phyloP scores from a whole-genome alignment of 1,140 invertebrate species.

The Drosophila takahashii region DNA sequence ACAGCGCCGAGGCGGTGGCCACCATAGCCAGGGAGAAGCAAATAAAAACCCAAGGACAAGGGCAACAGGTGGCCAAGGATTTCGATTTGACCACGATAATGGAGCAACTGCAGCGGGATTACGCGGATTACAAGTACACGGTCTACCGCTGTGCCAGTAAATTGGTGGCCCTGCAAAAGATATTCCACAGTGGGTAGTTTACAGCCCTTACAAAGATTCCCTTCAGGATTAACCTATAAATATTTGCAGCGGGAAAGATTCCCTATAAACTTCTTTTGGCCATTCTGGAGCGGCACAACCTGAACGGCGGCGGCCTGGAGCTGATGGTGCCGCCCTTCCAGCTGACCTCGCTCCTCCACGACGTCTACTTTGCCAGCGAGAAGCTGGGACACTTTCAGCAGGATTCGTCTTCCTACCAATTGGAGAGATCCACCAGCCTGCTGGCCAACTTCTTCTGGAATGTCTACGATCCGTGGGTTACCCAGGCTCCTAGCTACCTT shows the following conservation, averaged over 20 bases:
- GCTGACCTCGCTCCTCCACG: conserved; percentile 76
- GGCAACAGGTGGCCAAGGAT: conserved; percentile 58
- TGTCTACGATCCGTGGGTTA: conserved; percentile 77
- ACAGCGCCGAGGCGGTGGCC: conserved; percentile 43
- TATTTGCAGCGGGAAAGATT: conserved; percentile 65
- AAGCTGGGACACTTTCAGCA: conserved; percentile 77
- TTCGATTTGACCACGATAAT: conserved; percentile 71
- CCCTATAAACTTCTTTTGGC: conserved; percentile 75
- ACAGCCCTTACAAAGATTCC: no score
- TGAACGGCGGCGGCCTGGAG: conserved; percentile 61
- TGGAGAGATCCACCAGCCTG: conserved; percentile 60
- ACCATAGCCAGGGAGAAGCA: conserved; percentile 48
- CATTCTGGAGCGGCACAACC: conserved; percentile 71
- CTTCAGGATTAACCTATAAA: not conserved
- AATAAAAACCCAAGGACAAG: conserved; percentile 1
- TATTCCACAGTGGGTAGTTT: conserved; percentile 70
- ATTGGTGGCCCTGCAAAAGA: conserved; percentile 72
- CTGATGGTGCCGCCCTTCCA: conserved; percentile 79
- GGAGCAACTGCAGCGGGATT: conserved; percentile 62
- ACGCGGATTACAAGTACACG: conserved; percentile 73
- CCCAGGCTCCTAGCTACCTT: not conserved
- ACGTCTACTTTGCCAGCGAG: conserved; percentile 79
- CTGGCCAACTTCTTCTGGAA: conserved; percentile 83
- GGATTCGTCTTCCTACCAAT: conserved; percentile 37
- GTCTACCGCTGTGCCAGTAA: conserved; percentile 82